Conservation (phyloP, 2,797 vertebrate genomes). For the Chelon auratus region DNA sequence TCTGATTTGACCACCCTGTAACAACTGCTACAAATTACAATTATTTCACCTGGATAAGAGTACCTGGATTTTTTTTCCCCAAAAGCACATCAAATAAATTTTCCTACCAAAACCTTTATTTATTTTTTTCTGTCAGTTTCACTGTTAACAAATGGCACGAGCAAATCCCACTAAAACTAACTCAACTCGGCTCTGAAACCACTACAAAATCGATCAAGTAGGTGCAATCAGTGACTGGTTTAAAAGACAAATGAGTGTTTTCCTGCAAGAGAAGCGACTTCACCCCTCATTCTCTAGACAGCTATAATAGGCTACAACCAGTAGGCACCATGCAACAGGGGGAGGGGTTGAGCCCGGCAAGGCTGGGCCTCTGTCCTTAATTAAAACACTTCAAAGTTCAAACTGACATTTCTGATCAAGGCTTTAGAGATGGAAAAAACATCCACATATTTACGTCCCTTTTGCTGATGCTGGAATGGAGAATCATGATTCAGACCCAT, state of each 20-base stretch:
- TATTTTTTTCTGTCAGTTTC: conserved; percentile 38
- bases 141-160: conserved; percentile 58
- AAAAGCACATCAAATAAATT: conserved; percentile 77
- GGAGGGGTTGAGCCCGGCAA: conserved; percentile 14
- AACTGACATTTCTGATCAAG: conserved; percentile 7
- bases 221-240: conserved; percentile 51
- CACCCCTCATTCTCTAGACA: conserved; percentile 58
- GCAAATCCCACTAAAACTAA: conserved; percentile 64
- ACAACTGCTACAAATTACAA: conserved; percentile 84
- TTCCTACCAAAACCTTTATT: conserved; percentile 57
- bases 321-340: conserved; percentile 78
- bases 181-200: conserved; percentile 37
- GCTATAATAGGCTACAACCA: conserved; percentile 63
- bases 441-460: not conserved
- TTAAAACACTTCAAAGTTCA: conserved; percentile 31
- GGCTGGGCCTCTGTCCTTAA: conserved; percentile 15
- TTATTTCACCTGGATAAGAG: conserved; percentile 86
- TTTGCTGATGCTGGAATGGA: not conserved
- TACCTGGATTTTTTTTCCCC: conserved; percentile 81
- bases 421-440: not conserved
- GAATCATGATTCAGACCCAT: not conserved
- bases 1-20: conserved; percentile 83
- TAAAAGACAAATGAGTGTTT: conserved; percentile 67
- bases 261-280: conserved; percentile 74
- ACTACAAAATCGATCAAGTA: conserved; percentile 46